These are phyloP conservation scores for Psammodynastes pulverulentus DNA, from an alignment of 2,113 vertebrate species.

Conservation along the genomic window DNA sequence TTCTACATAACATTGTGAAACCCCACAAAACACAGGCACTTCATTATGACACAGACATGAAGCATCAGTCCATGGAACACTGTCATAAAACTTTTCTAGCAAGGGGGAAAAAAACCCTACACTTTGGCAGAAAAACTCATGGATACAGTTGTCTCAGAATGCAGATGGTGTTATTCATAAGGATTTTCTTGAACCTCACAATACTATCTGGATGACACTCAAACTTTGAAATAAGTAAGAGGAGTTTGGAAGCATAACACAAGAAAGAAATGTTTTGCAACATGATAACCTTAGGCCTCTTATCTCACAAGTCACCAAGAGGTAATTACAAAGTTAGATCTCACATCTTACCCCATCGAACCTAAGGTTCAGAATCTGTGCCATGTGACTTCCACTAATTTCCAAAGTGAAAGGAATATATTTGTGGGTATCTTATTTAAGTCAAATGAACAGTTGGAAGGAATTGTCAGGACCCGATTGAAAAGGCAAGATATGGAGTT, in stretches of 20 bases:
- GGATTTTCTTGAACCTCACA: not conserved
- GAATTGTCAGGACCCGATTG: not conserved
- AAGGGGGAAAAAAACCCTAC: not conserved
- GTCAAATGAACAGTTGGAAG: not conserved
- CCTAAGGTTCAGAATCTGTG: not conserved
- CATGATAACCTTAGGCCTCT: not conserved
- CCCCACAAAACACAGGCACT: not conserved
- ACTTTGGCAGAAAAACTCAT: not conserved
- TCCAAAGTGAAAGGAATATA: not conserved
- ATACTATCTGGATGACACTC: not conserved
- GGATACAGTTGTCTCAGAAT: not conserved
- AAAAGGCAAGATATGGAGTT: not conserved
- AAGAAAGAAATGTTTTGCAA: not conserved
- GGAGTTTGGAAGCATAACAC: not conserved
- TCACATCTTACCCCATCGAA: not conserved
- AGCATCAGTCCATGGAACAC: not conserved
- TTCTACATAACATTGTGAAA: not conserved
- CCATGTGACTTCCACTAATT: not conserved
- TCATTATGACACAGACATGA: not conserved
- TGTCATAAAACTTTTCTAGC: not conserved
- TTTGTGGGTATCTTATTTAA: not conserved
- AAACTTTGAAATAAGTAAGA: not conserved
- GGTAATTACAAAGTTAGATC: not conserved
- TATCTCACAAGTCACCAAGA: not conserved
- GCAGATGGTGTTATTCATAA: not conserved